Evolutionary conservation across 1,140 invertebrate genomes (phyloP).

Genomic region (Hyposmocoma kahamanoa): DNA sequence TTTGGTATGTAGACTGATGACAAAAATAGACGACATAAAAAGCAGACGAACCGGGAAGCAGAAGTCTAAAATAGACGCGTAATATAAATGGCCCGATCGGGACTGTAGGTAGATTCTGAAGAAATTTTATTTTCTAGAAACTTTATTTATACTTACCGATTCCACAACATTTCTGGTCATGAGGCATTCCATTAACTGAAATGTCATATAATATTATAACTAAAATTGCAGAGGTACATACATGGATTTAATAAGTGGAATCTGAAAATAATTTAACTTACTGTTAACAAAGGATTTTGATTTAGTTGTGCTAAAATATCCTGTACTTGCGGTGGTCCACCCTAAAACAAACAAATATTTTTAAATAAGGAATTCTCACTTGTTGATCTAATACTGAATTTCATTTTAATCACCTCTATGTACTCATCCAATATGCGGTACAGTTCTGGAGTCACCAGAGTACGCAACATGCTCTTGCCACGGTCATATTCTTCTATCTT

Average conservation of each 20-base stretch:
- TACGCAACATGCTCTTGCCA: not conserved
- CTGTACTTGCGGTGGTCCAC: not conserved
- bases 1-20: too few species aligned
- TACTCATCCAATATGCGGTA: not conserved
- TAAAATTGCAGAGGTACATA: too few species aligned
- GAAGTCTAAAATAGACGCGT: too few species aligned
- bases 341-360: not conserved
- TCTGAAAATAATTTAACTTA: not conserved
- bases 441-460: not conserved
- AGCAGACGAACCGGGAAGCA: too few species aligned
- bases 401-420: not conserved
- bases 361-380: not conserved
- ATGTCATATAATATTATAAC: too few species aligned
- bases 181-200: too few species aligned
- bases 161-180: not conserved
- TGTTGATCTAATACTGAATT: too few species aligned
- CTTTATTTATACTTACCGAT: not conserved
- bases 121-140: too few species aligned
- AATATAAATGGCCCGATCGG: too few species aligned
- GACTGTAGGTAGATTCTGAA: too few species aligned
- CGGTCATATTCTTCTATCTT: conserved; percentile 23
- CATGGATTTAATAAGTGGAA: too few species aligned
- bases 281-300: not conserved
- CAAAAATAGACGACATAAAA: too few species aligned
- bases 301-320: not conserved